phyloP scores from a whole-genome alignment of 2,113 vertebrate genomes.

The Colistium nudipinnis region DNA sequence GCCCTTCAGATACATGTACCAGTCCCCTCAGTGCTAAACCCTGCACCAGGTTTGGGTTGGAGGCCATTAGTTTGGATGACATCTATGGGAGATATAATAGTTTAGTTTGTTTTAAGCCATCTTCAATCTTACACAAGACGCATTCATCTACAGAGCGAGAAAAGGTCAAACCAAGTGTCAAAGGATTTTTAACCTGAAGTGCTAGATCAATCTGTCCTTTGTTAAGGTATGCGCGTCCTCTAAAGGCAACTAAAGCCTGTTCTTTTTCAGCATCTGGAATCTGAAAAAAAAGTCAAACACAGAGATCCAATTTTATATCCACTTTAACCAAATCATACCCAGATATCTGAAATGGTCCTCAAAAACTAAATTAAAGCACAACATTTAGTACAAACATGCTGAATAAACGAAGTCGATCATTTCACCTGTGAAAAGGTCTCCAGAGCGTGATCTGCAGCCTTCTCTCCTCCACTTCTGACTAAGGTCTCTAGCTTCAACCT shows the following conservation, averaged over 20 bases:
- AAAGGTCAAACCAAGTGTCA: not conserved
- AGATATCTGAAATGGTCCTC: not conserved
- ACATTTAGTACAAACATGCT: not conserved
- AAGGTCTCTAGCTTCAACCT: conserved; percentile 85
- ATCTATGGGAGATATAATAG: conserved; percentile 77
- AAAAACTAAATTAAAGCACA: not conserved
- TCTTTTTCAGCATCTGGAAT: conserved; percentile 83
- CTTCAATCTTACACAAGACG: not conserved
- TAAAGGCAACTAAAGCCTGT: conserved; percentile 82
- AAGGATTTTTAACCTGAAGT: conserved; percentile 83
- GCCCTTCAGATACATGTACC: conserved; percentile 80
- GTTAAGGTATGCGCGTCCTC: conserved; percentile 85
- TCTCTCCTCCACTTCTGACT: conserved; percentile 79
- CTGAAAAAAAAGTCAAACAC: conserved; percentile 71
- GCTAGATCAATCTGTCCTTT: conserved; percentile 85
- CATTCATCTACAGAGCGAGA: not conserved
- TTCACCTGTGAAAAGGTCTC: conserved; percentile 86
- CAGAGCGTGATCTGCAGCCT: conserved; percentile 86
- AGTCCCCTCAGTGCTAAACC: conserved; percentile 84
- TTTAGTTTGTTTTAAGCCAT: not conserved
- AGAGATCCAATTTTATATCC: not conserved
- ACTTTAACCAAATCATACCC: too few species aligned
- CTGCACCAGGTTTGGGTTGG: conserved; percentile 83
- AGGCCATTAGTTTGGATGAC: conserved; percentile 83
- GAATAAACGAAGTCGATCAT: not conserved